Evolutionary conservation across 2,113 vertebrate genomes (phyloP), one percentile per base, ranked within the genome.

Genomic region (Sprattus sprattus): DNA sequence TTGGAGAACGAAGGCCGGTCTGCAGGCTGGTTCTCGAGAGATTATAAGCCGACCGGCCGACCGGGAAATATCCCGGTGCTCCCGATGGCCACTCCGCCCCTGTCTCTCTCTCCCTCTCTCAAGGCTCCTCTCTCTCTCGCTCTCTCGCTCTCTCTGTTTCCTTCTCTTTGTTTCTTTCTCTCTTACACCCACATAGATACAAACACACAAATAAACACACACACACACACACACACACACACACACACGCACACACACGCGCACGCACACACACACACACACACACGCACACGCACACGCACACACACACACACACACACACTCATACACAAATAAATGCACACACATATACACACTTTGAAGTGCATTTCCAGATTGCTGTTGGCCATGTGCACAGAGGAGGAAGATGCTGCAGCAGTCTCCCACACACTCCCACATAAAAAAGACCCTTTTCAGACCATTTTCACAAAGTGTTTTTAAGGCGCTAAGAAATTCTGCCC

Each of bases 271-370:
- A 11, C 13, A 71, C 44, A 49, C n/a, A 83, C 82, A 64, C n/a
- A 83, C 54, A 83, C 54, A 67, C 82, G 54, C 46, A 82, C 82
- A 50, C 82, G 54, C 82, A 52, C 46, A 82, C 46, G 54, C 82
- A 28, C 22, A 54, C 49, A 83, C 82, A 47, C 47, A 83, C 49
- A 83, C 82, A 83, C 82, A 52, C 47, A 83, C 82, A 83, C 82
- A 83, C 82, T 32, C 50, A 83, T 49, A 83, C 49, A 83, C 82
- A 52, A n/a, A 32, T 11, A 60, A 20, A 22, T 8, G 46, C 60
- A 71, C 22, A 83, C 82, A 52, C n/a, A 52, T n/a, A 49, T 39
- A 39, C 39, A 39, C 39, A 39, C 39, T 39, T 39, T n/a, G n/a
- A 6, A 52, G 46, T 13, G 50, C 45, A 82, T 22, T n/a, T 49